Conservation (phyloP, 2,888 invertebrate genomes). For the Tortricodes alternella region DNA sequence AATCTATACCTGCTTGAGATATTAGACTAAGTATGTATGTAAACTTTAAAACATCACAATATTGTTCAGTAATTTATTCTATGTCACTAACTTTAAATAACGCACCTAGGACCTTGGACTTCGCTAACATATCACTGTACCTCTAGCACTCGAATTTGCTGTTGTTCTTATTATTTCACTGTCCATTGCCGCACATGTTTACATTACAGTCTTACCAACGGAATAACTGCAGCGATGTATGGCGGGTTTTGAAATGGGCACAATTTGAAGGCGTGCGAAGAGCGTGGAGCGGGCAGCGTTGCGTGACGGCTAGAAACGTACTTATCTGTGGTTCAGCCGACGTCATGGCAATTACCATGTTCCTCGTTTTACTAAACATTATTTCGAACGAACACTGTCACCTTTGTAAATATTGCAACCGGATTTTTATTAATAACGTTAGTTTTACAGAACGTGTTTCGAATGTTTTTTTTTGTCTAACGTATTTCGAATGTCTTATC, state of each 20-base stretch:
- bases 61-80: constrained; percentile 17
- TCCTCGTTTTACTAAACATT: constrained; percentile 37
- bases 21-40: too few species aligned
- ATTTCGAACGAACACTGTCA: constrained; percentile 29
- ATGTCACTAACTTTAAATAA: constrained; percentile 28
- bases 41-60: background rate
- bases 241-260: constrained; percentile 42
- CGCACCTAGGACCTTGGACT: constrained; percentile 63
- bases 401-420: constrained; percentile 23
- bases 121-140: constrained; percentile 53
- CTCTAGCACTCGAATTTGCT: constrained; percentile 16
- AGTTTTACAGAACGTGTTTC: constrained; percentile 12
- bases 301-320: constrained; percentile 61
- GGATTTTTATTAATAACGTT: constrained; percentile 20
- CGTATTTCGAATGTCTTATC: constrained; percentile 8
- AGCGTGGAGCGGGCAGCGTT: constrained; percentile 62
- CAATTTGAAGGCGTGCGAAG: constrained; percentile 48
- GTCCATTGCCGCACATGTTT: constrained; percentile 61
- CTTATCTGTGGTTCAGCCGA: constrained; percentile 34
- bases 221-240: constrained; percentile 46
- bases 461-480: constrained; percentile 13
- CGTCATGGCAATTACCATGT: constrained; percentile 70
- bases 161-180: constrained; percentile 35
- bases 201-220: constrained; percentile 44
- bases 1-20: too few species aligned